A percentile compares a stretch with the other conserved stretches of the same genome.
Conservation (phyloP, 2,113 vertebrate species). For the Alligator mississippiensis region DNA sequence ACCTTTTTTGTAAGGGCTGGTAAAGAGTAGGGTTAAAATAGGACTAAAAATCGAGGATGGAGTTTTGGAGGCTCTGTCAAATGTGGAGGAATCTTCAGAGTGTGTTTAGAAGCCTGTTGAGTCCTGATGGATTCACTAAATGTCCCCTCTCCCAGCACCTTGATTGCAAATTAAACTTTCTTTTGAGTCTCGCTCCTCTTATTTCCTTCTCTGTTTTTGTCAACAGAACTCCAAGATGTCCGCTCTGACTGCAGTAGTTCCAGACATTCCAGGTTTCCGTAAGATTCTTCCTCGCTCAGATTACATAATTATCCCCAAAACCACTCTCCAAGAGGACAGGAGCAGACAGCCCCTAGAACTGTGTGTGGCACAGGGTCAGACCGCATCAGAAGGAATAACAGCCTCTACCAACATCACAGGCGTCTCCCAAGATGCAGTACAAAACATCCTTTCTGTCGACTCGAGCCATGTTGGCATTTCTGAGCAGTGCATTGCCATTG, state of each 20-base stretch:
- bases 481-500: conserved; percentile 83
- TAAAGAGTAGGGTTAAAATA: neutral
- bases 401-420: conserved; percentile 39
- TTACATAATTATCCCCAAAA: conserved; percentile 91
- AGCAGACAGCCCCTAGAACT: conserved; percentile 81
- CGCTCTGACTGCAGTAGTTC: conserved; percentile 75
- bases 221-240: conserved; percentile 77
- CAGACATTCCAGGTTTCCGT: conserved; percentile 94
- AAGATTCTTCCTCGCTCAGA: conserved; percentile 95
- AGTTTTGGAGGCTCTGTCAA: neutral
- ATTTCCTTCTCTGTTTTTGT: conserved; percentile 5
- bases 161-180: neutral
- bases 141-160: neutral
- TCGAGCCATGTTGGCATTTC: conserved; percentile 75
- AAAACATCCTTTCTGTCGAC: conserved; percentile 66
- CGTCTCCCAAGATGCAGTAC: conserved; percentile 72
- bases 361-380: conserved; percentile 69
- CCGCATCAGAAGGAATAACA: conserved; percentile 53
- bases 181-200: neutral
- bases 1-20: neutral
- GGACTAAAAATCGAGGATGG: neutral
- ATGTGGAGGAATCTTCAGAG: neutral
- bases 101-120: neutral
- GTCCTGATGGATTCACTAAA: neutral
- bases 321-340: conserved; percentile 77